These are phyloP conservation scores for Myotis planiceps DNA, from an alignment of 2,797 vertebrate species.

Conservation along the genomic window DNA sequence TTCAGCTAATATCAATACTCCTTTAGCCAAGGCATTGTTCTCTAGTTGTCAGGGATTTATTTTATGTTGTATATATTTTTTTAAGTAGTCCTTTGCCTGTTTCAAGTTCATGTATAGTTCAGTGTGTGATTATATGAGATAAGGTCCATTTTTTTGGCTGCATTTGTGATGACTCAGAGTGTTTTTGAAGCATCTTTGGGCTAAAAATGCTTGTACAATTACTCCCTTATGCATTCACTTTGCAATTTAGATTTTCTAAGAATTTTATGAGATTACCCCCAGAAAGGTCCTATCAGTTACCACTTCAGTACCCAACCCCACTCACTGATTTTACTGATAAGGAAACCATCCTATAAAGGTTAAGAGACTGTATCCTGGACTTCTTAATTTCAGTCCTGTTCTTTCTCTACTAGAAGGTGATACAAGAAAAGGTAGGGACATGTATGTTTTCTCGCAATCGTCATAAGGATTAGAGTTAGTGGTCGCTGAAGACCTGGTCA, in stretches of 20 bases:
- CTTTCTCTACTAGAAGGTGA: background rate
- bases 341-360: background rate
- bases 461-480: background rate
- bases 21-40: slow-evolving; percentile 9
- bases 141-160: background rate
- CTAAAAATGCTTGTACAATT: background rate
- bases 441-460: background rate
- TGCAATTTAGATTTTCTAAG: slow-evolving; percentile 31
- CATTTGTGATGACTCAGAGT: background rate
- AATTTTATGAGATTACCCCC: background rate
- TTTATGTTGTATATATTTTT: background rate
- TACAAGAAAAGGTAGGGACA: background rate
- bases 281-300: background rate
- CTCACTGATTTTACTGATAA: background rate
- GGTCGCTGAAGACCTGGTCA: background rate
- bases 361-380: background rate
- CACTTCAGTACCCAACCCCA: background rate
- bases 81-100: background rate
- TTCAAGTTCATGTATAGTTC: slow-evolving; percentile 22
- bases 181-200: slow-evolving; percentile 15
- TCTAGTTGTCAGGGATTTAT: background rate
- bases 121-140: background rate
- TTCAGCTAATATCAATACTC: background rate
- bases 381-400: background rate
- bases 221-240: background rate